These are phyloP conservation scores for Sogatella furcifera DNA, from an alignment of 1,140 invertebrate genomes.

Conservation along the genomic window DNA sequence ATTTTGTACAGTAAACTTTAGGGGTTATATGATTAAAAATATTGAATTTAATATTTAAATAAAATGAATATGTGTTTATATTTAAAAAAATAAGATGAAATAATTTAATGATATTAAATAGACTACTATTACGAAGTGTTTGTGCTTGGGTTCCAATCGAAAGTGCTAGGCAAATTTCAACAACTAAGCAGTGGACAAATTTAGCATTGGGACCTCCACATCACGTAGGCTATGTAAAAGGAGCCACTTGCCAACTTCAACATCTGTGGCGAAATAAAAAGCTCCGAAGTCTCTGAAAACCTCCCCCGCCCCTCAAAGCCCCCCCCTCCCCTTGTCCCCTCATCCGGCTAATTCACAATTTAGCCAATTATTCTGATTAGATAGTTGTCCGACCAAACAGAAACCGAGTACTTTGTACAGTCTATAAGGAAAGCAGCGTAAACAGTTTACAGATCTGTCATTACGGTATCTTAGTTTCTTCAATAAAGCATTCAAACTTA, in stretches of 20 bases:
- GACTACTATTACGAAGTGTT: conserved; percentile 9
- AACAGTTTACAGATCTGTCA: conserved; percentile 25
- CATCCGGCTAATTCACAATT: too few relatives aligned
- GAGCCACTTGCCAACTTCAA: background rate
- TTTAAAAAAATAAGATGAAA: conserved; percentile 13
- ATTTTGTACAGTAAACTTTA: conserved; percentile 23
- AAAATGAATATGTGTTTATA: conserved; percentile 18
- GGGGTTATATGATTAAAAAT: conserved; percentile 22
- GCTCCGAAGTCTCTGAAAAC: conserved; percentile 15
- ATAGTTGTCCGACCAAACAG: background rate
- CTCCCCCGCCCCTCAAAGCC: conserved; percentile 15
- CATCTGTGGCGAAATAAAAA: background rate
- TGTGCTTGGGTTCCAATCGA: conserved; percentile 13
- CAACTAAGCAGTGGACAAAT: background rate
- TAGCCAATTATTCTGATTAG: background rate
- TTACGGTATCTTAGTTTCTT: background rate
- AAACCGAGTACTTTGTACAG: background rate
- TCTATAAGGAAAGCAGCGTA: conserved; percentile 18
- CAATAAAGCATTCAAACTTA: background rate
- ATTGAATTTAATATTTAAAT: conserved; percentile 23
- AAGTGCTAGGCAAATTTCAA: background rate
- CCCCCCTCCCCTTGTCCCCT: background rate
- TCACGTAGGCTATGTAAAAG: background rate
- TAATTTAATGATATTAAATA: conserved; percentile 8
- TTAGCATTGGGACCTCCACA: background rate